These are phyloP conservation scores for Caenorhabditis zanzibari DNA, from an alignment of 2,888 invertebrate species.

Conservation along the genomic window DNA sequence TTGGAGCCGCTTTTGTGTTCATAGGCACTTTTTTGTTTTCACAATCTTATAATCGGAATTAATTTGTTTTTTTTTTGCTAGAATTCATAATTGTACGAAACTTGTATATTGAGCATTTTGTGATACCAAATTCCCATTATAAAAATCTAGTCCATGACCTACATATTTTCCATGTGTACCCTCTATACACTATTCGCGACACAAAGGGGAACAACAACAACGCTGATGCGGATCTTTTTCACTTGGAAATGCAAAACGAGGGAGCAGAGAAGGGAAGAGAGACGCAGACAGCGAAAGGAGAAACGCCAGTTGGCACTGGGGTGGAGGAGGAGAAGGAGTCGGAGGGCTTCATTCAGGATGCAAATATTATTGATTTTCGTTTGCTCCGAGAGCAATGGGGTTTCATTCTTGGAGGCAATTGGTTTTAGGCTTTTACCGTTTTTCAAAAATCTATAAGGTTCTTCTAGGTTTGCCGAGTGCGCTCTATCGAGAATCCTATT, in stretches of 20 bases:
- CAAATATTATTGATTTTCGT: conserved; percentile 56
- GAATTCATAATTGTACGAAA: background rate
- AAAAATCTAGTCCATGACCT: background rate
- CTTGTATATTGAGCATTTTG: background rate
- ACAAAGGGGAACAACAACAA: background rate
- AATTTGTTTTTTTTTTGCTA: background rate
- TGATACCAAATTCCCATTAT: no score
- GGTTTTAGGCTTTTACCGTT: no score
- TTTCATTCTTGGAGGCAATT: no score
- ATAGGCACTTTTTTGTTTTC: conserved; percentile 94
- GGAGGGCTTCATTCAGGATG: conserved; percentile 42
- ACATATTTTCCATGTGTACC: background rate
- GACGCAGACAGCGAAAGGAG: conserved; percentile 31
- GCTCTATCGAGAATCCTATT: no score
- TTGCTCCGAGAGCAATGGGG: background rate
- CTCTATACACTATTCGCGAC: no score
- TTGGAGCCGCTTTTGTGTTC: conserved; percentile 93
- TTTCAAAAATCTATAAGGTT: no score
- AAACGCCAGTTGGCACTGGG: conserved; percentile 49
- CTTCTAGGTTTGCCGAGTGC: no score
- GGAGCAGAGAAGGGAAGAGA: background rate
- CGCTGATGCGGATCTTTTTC: conserved; percentile 47
- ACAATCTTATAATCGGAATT: conserved; percentile 29
- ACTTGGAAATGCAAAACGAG: conserved; percentile 1
- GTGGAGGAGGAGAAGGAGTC: background rate